Percentiles rank a stretch among this genome's conserved stretches.
Evolutionary conservation across 2,113 vertebrate species (phyloP).

Genomic region (Lepisosteus osseus): DNA sequence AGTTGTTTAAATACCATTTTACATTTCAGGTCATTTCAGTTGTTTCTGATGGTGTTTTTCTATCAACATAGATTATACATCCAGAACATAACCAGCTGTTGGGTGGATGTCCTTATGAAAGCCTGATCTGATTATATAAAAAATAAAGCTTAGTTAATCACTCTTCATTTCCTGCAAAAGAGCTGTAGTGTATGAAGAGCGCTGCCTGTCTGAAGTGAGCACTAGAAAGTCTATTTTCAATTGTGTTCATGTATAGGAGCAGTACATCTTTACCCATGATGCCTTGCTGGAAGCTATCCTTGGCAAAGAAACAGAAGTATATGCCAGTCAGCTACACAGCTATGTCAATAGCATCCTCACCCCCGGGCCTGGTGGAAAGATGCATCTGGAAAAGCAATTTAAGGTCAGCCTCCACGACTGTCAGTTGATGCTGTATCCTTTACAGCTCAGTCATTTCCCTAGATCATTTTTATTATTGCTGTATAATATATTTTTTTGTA

Average conservation of each 20-base stretch:
- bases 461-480: too few species aligned
- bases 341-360: conserved; percentile 88
- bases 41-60: too few species aligned
- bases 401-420: conserved; percentile 69
- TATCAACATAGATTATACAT: too few species aligned
- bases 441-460: not conserved
- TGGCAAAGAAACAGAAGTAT: conserved; percentile 86
- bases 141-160: too few species aligned
- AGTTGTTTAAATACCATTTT: too few species aligned
- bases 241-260: conserved; percentile 69
- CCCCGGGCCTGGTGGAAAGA: conserved; percentile 76
- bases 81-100: too few species aligned
- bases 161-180: not conserved
- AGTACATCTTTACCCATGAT: conserved; percentile 93
- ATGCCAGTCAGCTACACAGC: conserved; percentile 79
- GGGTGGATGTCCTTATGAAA: too few species aligned
- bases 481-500: too few species aligned
- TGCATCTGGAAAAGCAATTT: conserved; percentile 86
- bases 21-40: too few species aligned
- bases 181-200: not conserved
- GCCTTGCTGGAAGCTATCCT: conserved; percentile 91
- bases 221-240: not conserved
- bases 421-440: not conserved
- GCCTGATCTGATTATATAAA: too few species aligned
- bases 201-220: not conserved